Percentiles rank a stretch among this genome's conserved stretches.
These are phyloP conservation scores for Acholoe squamosa DNA, from an alignment of 2,888 invertebrate species.

Conservation along the genomic window DNA sequence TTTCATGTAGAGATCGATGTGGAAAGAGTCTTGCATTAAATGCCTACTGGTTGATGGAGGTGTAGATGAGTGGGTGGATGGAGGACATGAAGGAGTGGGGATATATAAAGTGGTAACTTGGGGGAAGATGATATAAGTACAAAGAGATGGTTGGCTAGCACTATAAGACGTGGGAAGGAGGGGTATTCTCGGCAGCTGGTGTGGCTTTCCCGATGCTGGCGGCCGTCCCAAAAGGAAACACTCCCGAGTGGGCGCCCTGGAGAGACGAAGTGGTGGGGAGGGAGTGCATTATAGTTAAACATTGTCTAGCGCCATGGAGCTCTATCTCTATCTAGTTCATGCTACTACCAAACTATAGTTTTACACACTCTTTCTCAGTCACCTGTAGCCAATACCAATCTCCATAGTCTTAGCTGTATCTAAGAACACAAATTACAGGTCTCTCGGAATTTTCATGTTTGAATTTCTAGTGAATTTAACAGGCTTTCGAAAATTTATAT, in stretches of 20 bases:
- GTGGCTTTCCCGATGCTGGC: slow-evolving; percentile 20
- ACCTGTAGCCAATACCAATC: too few relatives aligned
- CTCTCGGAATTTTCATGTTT: too few relatives aligned
- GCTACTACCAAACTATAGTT: too few relatives aligned
- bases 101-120: neutral
- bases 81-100: neutral
- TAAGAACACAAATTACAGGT: too few relatives aligned
- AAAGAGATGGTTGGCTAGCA: neutral
- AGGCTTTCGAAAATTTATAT: too few relatives aligned
- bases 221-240: slow-evolving; percentile 1
- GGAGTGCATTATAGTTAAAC: neutral
- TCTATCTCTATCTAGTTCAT: too few relatives aligned
- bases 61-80: neutral
- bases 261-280: neutral
- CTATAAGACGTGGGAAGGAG: neutral
- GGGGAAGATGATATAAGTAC: neutral
- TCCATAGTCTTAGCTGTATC: too few relatives aligned
- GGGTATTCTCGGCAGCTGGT: slow-evolving; percentile 9
- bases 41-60: slow-evolving; percentile 6
- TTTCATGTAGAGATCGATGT: too few relatives aligned
- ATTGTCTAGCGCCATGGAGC: too few relatives aligned
- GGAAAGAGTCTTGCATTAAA: neutral
- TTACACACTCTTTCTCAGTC: too few relatives aligned
- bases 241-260: neutral
- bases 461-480: too few relatives aligned